These are phyloP conservation scores for Grantiella picta DNA, from an alignment of 2,113 vertebrate species.

Conservation along the genomic window DNA sequence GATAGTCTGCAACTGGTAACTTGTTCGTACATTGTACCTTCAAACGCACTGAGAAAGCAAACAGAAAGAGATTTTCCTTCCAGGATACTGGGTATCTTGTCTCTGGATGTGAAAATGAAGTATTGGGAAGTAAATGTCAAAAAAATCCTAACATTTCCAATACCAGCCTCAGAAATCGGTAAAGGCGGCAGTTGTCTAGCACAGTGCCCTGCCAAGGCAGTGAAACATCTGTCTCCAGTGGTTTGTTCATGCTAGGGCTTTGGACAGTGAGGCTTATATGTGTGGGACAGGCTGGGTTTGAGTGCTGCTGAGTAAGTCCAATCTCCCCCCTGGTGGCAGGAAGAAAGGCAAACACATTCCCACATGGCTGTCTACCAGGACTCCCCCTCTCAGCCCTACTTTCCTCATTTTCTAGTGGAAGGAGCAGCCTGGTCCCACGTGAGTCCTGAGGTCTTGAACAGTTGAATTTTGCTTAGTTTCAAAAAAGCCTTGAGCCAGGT, in stretches of 20 bases:
- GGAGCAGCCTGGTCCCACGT: background rate
- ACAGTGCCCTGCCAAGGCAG: background rate
- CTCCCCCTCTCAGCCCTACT: background rate
- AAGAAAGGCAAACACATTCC: background rate
- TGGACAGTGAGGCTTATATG: background rate
- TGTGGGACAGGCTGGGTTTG: background rate
- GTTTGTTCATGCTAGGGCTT: background rate
- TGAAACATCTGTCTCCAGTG: background rate
- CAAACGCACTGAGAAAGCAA: background rate
- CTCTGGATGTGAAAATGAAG: background rate
- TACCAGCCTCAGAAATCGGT: rapidly evolving
- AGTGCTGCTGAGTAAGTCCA: background rate
- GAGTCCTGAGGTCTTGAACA: background rate
- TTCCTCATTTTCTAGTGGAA: background rate
- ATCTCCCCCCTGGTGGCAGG: rapidly evolving
- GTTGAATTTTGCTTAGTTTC: background rate
- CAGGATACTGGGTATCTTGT: background rate
- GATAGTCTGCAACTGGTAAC: background rate
- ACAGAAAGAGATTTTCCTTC: background rate
- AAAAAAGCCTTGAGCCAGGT: background rate
- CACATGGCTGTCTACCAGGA: background rate
- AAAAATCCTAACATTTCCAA: background rate
- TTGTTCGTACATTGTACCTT: background rate
- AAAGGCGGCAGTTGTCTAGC: background rate
- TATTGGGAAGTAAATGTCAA: background rate